Evolutionary conservation across 2,113 vertebrate genomes (phyloP).

Genomic region (Cryptotis parvus): DNA sequence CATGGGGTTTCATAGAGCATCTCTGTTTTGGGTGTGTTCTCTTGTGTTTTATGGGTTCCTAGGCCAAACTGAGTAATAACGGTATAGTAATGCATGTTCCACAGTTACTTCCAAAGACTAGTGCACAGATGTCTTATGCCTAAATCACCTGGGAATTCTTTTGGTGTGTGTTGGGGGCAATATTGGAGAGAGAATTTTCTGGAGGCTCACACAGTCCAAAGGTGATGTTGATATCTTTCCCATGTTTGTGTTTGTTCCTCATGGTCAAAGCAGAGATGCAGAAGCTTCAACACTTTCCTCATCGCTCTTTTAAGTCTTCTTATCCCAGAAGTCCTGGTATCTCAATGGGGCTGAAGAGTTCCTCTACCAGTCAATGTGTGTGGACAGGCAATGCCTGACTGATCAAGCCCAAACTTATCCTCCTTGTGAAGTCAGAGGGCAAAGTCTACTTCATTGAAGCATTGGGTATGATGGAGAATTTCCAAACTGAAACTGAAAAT

Average conservation of each 20-base stretch:
- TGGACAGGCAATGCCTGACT: background rate
- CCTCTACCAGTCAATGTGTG: background rate
- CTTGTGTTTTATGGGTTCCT: background rate
- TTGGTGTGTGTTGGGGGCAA: too few relatives aligned
- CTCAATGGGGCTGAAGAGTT: background rate
- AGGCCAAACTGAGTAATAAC: background rate
- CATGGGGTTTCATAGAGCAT: background rate
- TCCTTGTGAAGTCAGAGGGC: background rate
- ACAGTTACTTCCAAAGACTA: background rate
- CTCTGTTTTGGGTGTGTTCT: background rate
- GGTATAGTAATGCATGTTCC: background rate
- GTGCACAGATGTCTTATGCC: background rate
- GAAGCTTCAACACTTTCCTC: conserved; percentile 3
- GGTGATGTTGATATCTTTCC: background rate
- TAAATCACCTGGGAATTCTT: background rate
- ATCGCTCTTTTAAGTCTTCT: conserved; percentile 16
- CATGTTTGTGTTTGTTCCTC: background rate
- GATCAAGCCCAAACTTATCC: background rate
- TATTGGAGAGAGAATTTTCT: background rate
- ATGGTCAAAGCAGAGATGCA: background rate
- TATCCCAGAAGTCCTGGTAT: conserved; percentile 5
- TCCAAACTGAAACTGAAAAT: conserved; percentile 17
- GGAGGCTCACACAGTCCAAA: background rate
- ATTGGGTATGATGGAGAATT: background rate
- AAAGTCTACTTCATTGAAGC: background rate